phyloP scores from a whole-genome alignment of 2,888 invertebrate genomes.

The Chelonus formosanus region DNA sequence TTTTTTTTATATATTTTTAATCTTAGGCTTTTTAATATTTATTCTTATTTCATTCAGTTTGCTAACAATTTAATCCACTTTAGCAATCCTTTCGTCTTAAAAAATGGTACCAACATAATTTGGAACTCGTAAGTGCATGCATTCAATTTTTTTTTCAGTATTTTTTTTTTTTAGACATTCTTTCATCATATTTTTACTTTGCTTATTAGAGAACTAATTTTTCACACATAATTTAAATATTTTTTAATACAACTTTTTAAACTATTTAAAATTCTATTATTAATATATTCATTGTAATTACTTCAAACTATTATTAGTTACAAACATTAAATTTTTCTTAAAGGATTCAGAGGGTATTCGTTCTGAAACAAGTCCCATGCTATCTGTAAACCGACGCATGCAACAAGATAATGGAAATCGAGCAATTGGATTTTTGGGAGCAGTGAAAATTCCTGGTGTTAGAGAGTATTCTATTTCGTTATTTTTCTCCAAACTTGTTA shows the following conservation, averaged over 20 bases:
- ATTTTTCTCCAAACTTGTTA: conserved; percentile 96
- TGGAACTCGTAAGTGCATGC: conserved; percentile 62
- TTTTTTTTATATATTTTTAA: conserved; percentile 6
- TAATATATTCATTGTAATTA: no score
- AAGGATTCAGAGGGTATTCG: conserved; percentile 49
- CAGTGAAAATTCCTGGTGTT: conserved; percentile 89
- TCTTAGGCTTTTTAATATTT: no score
- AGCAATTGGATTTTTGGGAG: conserved; percentile 81
- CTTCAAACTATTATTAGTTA: no score
- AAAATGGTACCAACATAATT: conserved; percentile 55
- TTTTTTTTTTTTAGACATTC: conserved; percentile 15
- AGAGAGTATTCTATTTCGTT: conserved; percentile 91
- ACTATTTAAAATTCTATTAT: no score
- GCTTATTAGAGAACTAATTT: no score
- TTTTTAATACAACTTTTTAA: no score
- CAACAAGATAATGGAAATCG: conserved; percentile 56
- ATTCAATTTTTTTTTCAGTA: conserved; percentile 27
- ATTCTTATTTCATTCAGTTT: conserved; percentile 9
- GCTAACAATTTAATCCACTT: conserved; percentile 50
- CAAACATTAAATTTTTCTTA: conserved; percentile 25
- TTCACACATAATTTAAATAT: no score
- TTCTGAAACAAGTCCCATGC: conserved; percentile 63
- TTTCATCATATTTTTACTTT: no score
- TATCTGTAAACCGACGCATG: conserved; percentile 49
- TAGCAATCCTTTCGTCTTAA: conserved; percentile 61